Conservation (phyloP, 2,113 vertebrate species). For the Calidris pugnax region DNA sequence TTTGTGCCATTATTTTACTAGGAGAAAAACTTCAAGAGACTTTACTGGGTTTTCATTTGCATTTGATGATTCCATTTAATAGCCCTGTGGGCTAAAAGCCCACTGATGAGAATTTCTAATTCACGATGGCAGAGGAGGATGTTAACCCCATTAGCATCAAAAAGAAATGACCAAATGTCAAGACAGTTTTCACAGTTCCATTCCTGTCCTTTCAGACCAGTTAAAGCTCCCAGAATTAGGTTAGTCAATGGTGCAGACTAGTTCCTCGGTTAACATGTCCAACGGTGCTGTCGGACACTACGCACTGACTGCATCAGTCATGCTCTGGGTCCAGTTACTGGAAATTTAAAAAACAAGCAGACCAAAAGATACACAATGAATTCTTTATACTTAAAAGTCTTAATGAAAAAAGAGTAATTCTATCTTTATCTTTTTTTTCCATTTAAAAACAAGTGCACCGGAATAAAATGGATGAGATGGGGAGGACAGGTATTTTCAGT, state of each 20-base stretch:
- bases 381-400: background rate
- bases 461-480: background rate
- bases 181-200: conserved; percentile 49
- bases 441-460: background rate
- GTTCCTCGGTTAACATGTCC: background rate
- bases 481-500: background rate
- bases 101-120: conserved; percentile 25
- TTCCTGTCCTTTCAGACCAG: background rate
- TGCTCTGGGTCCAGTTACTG: background rate
- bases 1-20: background rate
- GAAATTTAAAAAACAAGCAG: background rate
- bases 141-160: conserved; percentile 53
- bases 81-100: background rate
- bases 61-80: conserved; percentile 26
- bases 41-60: background rate
- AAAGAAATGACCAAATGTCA: conserved; percentile 54
- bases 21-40: background rate
- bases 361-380: background rate
- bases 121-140: conserved; percentile 4
- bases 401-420: background rate
- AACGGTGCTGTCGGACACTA: background rate
- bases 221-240: conserved; percentile 22
- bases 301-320: background rate
- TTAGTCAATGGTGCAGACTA: conserved; percentile 45
- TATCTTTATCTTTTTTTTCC: background rate